Conservation (phyloP, 2,888 invertebrate genomes). For the Zelleria hepariella region DNA sequence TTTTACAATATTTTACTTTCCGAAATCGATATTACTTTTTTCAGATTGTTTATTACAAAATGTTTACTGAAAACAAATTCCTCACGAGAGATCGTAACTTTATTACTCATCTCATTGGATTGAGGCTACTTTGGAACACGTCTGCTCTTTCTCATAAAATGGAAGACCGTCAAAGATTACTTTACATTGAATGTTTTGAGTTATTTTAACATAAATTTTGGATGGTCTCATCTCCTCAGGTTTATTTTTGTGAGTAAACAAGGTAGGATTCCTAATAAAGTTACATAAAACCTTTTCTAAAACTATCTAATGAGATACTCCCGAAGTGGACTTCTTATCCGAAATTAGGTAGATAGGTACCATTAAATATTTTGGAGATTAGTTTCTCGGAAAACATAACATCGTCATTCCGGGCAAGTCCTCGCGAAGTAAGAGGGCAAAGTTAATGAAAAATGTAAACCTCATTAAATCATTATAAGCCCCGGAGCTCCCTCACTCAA, state of each 20-base stretch:
- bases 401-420: background rate
- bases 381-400: background rate
- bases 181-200: background rate
- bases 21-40: background rate
- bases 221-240: background rate
- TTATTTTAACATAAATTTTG: background rate
- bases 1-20: background rate
- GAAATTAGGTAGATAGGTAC: too few species aligned
- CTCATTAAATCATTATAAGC: background rate
- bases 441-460: background rate
- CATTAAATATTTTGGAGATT: too few species aligned
- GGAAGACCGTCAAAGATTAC: background rate
- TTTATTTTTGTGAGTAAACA: too few species aligned
- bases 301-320: too few species aligned
- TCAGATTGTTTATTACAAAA: background rate
- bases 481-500: background rate
- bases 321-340: too few species aligned
- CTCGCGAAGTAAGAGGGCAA: background rate
- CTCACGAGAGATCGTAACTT: background rate
- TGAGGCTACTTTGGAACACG: background rate
- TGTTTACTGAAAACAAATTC: background rate
- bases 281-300: too few species aligned
- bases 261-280: too few species aligned
- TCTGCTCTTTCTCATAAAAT: conserved; percentile 1
- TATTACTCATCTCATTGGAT: conserved; percentile 3